Base-by-base conservation (phyloP, 2,113 vertebrate species). In the Apistogramma diplotaenia region DNA sequence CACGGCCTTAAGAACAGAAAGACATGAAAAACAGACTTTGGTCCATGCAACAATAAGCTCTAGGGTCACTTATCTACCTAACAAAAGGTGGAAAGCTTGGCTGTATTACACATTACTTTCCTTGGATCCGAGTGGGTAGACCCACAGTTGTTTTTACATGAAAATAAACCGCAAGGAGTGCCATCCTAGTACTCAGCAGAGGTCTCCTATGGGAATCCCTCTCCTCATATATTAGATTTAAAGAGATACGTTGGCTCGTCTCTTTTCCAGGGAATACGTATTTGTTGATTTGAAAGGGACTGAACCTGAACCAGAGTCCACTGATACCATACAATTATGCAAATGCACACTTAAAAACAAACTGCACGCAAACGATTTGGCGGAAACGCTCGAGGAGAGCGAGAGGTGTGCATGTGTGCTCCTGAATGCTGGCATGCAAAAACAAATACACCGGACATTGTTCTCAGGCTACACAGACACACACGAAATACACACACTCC, bases 311-410 rank as follows among this genome's bases (percentile, higher is more conserved):
- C 82, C 75, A 65, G 62, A 87, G 90, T 92, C 86, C 90, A 92
- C 6, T 89, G 93, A 95, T 94, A 93, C 91, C 84, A 77, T 92
- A 92, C 91, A 93, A 93, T 95, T 94, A 95, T 94, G 91, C 91
- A 93, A 95, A 95, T 92, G 84, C 61, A 67, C 76, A 79, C 76
- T 84, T 87, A 78, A 86, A 83, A 87, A 92, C 60, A 83, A 88
- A 89, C 73, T 80, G 81, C 85, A 87, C 59, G 23, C 76, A 81
- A 78, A 85, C 59, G 70, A 83, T 85, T 90, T 88, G 85, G 83
- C 67, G 31, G 71, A 77, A 84, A 77, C 2, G 65, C 67, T 83
- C 85, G 73, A 70, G 62, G 74, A 79, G 77, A 75, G 76, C 54
- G 56, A 83, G 86, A 67, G 76, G 72, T 79, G 78, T 71, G 85